phyloP scores from a whole-genome alignment of 1,140 invertebrate genomes.

The Belonocnema kinseyi region DNA sequence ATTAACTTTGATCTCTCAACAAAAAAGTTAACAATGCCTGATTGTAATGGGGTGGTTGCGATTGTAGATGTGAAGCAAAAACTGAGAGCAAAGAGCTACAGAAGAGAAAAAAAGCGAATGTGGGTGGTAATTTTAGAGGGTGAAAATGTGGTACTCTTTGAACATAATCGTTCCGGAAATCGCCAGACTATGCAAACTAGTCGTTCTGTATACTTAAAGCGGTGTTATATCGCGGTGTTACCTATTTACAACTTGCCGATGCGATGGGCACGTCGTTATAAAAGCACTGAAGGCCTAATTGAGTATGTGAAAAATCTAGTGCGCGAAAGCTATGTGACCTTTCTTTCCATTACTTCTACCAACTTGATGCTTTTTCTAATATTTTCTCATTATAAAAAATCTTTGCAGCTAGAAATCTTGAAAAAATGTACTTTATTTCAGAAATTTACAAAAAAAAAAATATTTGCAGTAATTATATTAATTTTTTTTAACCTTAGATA shows the following conservation, averaged over 20 bases:
- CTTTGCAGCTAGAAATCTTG: no score
- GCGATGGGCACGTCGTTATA: conserved; percentile 34
- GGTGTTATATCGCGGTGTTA: conserved; percentile 24
- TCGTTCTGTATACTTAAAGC: conserved; percentile 34
- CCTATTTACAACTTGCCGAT: conserved; percentile 20
- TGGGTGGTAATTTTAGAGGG: conserved; percentile 42
- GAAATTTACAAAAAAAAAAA: no score
- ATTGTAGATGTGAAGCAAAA: neutral
- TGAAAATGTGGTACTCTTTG: conserved; percentile 46
- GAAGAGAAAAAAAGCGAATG: neutral
- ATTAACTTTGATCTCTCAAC: no score
- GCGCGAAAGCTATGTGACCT: neutral
- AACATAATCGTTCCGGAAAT: conserved; percentile 54
- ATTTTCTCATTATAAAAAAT: no score
- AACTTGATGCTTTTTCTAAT: no score
- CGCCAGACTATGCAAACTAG: conserved; percentile 40
- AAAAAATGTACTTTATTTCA: no score
- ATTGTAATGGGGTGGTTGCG: no score
- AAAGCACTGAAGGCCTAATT: conserved; percentile 50
- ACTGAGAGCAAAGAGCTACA: neutral
- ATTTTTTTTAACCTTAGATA: no score
- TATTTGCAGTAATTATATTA: no score
- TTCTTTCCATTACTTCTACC: neutral
- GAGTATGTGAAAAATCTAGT: conserved; percentile 33
- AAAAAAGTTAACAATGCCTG: no score